Conservation (phyloP, 2,797 vertebrate genomes). For the Silurus lanzhouensis region DNA sequence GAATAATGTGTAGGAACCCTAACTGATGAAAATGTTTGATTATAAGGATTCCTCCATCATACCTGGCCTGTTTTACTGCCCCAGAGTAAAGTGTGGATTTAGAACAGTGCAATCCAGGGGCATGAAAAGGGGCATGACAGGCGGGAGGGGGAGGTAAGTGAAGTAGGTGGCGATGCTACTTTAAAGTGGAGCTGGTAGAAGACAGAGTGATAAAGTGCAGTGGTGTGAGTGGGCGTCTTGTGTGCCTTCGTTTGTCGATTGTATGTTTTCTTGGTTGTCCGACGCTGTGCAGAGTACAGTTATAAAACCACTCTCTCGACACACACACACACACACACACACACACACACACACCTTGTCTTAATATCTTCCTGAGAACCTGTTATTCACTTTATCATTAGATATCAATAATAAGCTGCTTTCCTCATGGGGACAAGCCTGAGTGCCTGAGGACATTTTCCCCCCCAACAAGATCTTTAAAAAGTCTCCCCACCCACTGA, state of each 20-base stretch:
- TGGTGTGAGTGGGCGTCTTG: background rate
- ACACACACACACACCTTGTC: background rate
- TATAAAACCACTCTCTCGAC: background rate
- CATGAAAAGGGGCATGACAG: background rate
- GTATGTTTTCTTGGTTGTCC: slow-evolving; percentile 13
- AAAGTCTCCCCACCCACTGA: background rate
- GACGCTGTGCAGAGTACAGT: background rate
- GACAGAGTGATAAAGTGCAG: background rate
- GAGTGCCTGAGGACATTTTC: background rate
- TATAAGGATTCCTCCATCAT: background rate
- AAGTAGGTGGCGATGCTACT: background rate
- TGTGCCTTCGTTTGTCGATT: background rate
- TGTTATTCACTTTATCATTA: background rate
- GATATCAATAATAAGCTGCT: background rate
- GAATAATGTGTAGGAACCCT: too few species aligned
- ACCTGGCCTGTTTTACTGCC: background rate
- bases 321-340: background rate
- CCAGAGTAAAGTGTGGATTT: background rate
- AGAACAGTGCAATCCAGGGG: background rate
- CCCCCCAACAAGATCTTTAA: background rate
- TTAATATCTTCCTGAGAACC: background rate
- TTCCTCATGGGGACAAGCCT: background rate
- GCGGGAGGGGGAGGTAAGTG: background rate
- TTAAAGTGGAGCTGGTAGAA: background rate
- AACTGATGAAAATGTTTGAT: too few species aligned